phyloP scores from a whole-genome alignment of 2,113 vertebrate genomes.

The Trochalopteron elliotii region DNA sequence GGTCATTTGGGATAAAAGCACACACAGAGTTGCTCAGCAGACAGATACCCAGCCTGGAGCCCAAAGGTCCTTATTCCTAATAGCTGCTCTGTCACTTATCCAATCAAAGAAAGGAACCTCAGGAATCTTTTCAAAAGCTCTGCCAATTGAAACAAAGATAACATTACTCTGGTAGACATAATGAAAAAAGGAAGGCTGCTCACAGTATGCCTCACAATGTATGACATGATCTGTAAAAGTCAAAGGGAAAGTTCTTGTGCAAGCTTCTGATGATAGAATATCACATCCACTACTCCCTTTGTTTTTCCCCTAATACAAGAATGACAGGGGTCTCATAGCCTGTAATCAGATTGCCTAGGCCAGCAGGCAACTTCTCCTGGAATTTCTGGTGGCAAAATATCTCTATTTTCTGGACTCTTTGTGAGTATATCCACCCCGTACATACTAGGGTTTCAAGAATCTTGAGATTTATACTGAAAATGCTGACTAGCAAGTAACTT shows the following conservation, averaged over 20 bases:
- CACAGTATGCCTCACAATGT: not conserved
- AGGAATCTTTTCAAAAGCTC: not conserved
- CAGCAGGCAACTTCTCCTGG: not conserved
- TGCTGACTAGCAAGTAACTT: not conserved
- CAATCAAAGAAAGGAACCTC: not conserved
- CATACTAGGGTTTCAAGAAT: not conserved
- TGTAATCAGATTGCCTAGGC: not conserved
- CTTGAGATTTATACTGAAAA: not conserved
- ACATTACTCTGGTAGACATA: not conserved
- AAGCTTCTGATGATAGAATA: not conserved
- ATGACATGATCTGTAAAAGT: not conserved
- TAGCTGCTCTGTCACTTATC: not conserved
- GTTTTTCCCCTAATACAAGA: not conserved
- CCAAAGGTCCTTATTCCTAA: not conserved
- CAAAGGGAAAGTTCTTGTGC: not conserved
- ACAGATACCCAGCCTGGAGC: not conserved
- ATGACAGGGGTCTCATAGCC: not conserved
- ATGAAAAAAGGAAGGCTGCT: not conserved
- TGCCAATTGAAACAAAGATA: not conserved
- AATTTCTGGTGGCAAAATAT: not conserved
- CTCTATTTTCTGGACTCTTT: not conserved
- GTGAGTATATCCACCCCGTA: not conserved
- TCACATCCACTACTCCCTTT: not conserved
- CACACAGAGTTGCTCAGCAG: not conserved
- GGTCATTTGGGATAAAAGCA: not conserved